Base-by-base conservation (phyloP, 2,113 vertebrate genomes). In the Mobula birostris region DNA sequence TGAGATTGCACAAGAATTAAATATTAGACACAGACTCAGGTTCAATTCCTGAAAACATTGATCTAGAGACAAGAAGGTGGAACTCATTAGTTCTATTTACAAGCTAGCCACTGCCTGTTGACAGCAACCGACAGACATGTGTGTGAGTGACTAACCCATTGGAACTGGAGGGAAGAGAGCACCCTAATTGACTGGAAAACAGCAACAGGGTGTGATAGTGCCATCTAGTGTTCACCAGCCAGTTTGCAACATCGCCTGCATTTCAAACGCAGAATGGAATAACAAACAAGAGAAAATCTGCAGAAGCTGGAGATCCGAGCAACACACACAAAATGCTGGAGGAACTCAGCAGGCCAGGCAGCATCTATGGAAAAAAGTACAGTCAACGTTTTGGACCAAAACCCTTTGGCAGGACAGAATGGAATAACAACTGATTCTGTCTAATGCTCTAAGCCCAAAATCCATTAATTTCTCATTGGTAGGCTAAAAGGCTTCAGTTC, bases 61-160 rank as follows among this genome's bases (percentile, higher is more conserved):
- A 88, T 63, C 61, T 88, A 88, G 61, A 88, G 56, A 58, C 82
- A 85, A 88, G 58, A 63, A 88, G 83, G 61, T 88, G 83, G 83
- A 63, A 88, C 63, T 88, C 56, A 88, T 88, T 88, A 88, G 24
- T 27, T 88, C 56, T 88, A n/a, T 88, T 88, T 63, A 88, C 83
- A 88, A 63, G 83, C 48, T 56, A 85, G 82, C 48, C 48, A 56
- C 48, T 85, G 82, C 82, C 82, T 85, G 82, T 63, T 88, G 83
- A 88, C 83, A 88, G 58, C 83, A 88, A 58, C 83, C 63, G 83
- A 88, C 83, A n/a, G 58, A 21, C 58, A 63, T 29, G 76, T 77
- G 29, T 61, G 83, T 7, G 40, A 83, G 36, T 80, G 78, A 80
- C 78, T 80, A 80, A 85, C 82, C 7, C 8, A 9, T 48, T 19